These are phyloP conservation scores for Loris lydekkerianus DNA, from an alignment of 2,797 vertebrate species.

Conservation along the genomic window DNA sequence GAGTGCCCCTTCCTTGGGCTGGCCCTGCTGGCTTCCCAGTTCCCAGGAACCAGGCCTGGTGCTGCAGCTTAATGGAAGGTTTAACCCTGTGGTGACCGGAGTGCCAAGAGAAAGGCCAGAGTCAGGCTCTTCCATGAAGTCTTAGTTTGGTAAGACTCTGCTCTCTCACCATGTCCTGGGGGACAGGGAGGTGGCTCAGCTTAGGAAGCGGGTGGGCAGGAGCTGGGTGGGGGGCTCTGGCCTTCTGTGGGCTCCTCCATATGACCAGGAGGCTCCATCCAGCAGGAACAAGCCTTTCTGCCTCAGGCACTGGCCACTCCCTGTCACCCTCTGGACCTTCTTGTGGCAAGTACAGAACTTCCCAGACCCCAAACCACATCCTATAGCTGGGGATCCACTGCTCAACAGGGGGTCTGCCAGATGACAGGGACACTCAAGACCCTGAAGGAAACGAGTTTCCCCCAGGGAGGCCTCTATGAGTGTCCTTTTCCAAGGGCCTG, in stretches of 20 bases:
- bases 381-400: neutral
- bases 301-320: neutral
- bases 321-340: neutral
- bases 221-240: neutral
- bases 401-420: neutral
- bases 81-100: slow-evolving; percentile 58
- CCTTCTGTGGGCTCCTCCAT: neutral
- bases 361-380: neutral
- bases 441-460: neutral
- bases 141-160: neutral
- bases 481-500: neutral
- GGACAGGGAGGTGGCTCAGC: neutral
- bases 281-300: slow-evolving; percentile 17
- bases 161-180: fast-evolving
- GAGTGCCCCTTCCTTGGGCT: neutral
- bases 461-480: fast-evolving
- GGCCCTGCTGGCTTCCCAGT: neutral
- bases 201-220: neutral
- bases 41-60: neutral
- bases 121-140: neutral
- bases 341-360: neutral
- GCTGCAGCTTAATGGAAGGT: neutral
- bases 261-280: neutral
- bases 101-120: neutral
- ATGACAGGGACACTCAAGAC: neutral